Base-by-base conservation (phyloP, 2,113 vertebrate genomes). In the Aix galericulata region DNA sequence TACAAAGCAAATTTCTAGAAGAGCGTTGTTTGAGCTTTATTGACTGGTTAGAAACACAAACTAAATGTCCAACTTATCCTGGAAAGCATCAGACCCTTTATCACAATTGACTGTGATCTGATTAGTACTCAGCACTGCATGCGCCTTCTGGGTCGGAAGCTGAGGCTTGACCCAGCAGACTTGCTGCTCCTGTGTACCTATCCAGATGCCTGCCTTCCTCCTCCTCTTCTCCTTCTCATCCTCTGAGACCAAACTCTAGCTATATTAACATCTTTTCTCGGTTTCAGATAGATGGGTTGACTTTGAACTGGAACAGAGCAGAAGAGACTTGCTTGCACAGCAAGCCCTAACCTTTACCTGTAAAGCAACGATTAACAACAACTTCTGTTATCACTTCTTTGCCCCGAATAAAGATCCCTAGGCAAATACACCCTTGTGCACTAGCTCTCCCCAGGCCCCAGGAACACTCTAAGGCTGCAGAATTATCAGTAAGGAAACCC, bases 11-110 rank as follows among this genome's bases (percentile, higher is more conserved):
- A 79, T 67, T 89, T 80, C 59, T 66, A 59, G 81, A 73, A 83
- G 27, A 92, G 52, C 26, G 82, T 52, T 94, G 32, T 83, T 94
- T 84, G 83, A 82, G 62, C 40, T 82, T 93, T 92, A 87, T 25
- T 89, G 55, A 89, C 82, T 62, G 56, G 36, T 85, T 71, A 69
- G 68, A 88, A 93, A 94, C 50, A 63, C 67, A 91, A 91, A 79
- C 59, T 80, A 85, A 84, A 89, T 44, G 86, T 71, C 67, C 78
- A 94, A 17, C 13, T 89, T 93, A 94, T 91, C 89, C 94, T 93
- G 67, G 78, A 95, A 96, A 96, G 85, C 60, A 77, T 42, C 44
- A 74, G 69, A 76, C 22, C 29, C 26, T 88, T 86, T 79, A 66
- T 52, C 67, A 73, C 59, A 85, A 82, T 42, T 42, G n/a, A 34